Evolutionary conservation across 2,113 vertebrate genomes (phyloP).

Genomic region (Aix galericulata): DNA sequence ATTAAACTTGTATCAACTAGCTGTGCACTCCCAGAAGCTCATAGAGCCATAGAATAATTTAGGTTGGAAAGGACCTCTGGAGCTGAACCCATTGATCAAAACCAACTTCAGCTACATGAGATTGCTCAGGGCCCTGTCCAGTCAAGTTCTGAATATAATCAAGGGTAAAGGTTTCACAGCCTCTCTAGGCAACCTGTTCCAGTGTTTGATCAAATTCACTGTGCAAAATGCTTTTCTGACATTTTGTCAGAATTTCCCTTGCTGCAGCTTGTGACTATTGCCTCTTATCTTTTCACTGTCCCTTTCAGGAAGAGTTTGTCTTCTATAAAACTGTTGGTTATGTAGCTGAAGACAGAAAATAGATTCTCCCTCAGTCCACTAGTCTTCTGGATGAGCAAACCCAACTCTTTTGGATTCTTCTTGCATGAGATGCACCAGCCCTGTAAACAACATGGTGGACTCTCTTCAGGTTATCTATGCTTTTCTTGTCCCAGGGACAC

Average conservation of each 20-base stretch:
- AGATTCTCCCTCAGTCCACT: not conserved
- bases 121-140: not conserved
- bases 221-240: not conserved
- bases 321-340: not conserved
- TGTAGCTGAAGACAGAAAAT: not conserved
- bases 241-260: not conserved
- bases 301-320: not conserved
- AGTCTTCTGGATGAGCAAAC: not conserved
- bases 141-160: not conserved
- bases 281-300: not conserved
- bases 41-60: not conserved
- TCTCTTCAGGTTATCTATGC: not conserved
- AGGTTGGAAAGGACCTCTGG: not conserved
- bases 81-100: not conserved
- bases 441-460: not conserved
- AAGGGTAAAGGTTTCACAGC: not conserved
- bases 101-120: not conserved
- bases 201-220: not conserved
- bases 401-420: accelerated
- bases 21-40: not conserved
- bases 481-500: not conserved
- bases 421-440: accelerated
- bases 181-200: not conserved
- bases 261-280: not conserved
- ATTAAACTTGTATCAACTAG: not conserved